A percentile compares a stretch with the other conserved stretches of the same genome.
Evolutionary conservation across 2,888 invertebrate genomes (phyloP).

Genomic region (Chrysolina haemoptera): DNA sequence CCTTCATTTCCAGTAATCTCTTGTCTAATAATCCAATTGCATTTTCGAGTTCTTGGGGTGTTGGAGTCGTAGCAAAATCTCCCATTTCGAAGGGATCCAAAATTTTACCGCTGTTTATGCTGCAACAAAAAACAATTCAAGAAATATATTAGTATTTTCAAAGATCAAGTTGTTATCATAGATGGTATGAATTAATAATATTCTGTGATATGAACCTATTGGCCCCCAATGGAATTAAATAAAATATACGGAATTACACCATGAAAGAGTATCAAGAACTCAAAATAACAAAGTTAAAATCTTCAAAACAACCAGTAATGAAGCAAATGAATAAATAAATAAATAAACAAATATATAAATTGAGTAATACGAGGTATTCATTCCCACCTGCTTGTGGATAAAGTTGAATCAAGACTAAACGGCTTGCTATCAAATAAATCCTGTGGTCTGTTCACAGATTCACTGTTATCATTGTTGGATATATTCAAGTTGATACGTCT

Average conservation of each 20-base stretch:
- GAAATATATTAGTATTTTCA: neutral
- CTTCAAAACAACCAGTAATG: no score
- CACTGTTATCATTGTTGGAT: constrained; percentile 57
- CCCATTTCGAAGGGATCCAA: constrained; percentile 91
- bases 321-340: no score
- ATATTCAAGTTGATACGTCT: constrained; percentile 67
- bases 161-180: no score
- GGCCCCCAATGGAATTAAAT: no score
- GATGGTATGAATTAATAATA: no score
- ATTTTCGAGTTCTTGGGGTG: constrained; percentile 77
- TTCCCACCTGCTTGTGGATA: constrained; percentile 32
- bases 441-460: constrained; percentile 70
- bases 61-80: constrained; percentile 75
- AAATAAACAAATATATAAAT: no score
- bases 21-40: constrained; percentile 87
- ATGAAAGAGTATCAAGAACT: no score
- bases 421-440: constrained; percentile 88
- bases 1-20: constrained; percentile 90
- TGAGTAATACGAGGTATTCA: neutral
- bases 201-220: no score
- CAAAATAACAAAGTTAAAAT: no score
- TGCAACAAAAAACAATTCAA: constrained; percentile 45
- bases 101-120: constrained; percentile 66
- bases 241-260: no score
- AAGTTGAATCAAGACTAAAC: constrained; percentile 71